A percentile compares a stretch with the other conserved stretches of the same genome.
Conservation (phyloP, 2,888 invertebrate species). For the Proisotoma minuta region DNA sequence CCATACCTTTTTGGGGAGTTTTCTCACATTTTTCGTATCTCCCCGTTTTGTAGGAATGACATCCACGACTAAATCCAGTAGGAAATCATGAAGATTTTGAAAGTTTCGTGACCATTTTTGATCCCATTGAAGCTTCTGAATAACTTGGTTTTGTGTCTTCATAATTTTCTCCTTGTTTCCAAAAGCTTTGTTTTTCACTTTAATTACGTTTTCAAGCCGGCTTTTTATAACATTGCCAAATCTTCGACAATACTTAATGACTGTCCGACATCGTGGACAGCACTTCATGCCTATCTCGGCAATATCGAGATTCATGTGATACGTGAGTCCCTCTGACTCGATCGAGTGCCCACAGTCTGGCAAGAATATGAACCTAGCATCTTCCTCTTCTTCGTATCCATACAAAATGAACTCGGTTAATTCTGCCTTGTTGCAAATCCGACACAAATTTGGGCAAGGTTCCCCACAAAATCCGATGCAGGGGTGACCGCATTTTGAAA, state of each 20-base stretch:
- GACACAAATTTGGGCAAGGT: constrained; percentile 61
- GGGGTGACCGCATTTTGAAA: constrained; percentile 52
- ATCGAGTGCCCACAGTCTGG: constrained; percentile 50
- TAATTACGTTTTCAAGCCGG: constrained; percentile 30
- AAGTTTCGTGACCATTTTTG: constrained; percentile 6
- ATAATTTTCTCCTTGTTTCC: constrained; percentile 31
- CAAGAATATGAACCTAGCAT: constrained; percentile 48
- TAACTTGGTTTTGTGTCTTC: neutral
- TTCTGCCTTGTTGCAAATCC: constrained; percentile 54
- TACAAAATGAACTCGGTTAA: constrained; percentile 32
- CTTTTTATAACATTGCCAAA: constrained; percentile 20
- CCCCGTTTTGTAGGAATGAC: constrained; percentile 9
- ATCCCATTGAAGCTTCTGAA: constrained; percentile 2
- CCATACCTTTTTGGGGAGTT: constrained; percentile 9
- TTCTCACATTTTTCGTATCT: too few relatives aligned
- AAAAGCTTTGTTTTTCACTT: constrained; percentile 46
- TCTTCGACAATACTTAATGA: constrained; percentile 21
- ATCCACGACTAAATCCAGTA: constrained; percentile 4
- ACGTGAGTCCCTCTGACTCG: constrained; percentile 51
- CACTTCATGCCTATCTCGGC: constrained; percentile 17
- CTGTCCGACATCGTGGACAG: constrained; percentile 22
- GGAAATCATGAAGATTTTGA: constrained; percentile 3
- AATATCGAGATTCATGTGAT: constrained; percentile 36
- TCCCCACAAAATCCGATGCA: constrained; percentile 66
- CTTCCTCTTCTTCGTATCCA: constrained; percentile 29